phyloP scores from a whole-genome alignment of 1,140 invertebrate species.

The Myzus persicae region DNA sequence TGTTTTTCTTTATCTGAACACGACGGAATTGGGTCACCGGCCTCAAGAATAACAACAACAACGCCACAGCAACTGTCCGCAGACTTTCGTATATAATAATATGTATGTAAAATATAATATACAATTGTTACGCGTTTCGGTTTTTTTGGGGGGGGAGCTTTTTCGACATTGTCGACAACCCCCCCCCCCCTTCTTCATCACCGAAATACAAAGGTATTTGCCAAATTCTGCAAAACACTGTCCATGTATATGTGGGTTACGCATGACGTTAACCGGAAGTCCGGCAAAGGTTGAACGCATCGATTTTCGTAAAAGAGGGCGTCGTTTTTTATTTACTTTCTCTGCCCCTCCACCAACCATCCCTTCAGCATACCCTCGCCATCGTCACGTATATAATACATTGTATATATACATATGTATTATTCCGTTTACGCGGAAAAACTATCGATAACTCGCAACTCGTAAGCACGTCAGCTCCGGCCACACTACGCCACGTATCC shows the following conservation, averaged over 20 bases:
- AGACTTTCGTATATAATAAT: background rate
- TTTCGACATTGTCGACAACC: background rate
- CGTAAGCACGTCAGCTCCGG: background rate
- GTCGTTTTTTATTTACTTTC: constrained; percentile 28
- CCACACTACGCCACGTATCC: background rate
- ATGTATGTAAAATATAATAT: background rate
- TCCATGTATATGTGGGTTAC: background rate
- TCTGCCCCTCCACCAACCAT: background rate
- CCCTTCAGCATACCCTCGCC: background rate
- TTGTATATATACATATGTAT: background rate
- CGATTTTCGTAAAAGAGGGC: background rate
- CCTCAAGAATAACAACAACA: constrained; percentile 19
- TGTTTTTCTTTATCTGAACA: constrained; percentile 27
- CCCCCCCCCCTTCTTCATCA: background rate
- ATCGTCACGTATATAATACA: background rate
- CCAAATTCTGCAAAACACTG: constrained; percentile 5
- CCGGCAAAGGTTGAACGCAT: background rate
- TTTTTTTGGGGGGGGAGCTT: background rate
- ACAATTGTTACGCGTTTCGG: background rate
- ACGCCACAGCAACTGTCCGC: background rate
- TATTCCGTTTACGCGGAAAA: background rate
- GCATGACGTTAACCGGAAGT: constrained; percentile 11
- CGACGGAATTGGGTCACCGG: constrained; percentile 30
- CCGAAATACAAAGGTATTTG: background rate
- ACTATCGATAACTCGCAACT: constrained; percentile 8